Conservation (phyloP, 2,797 vertebrate genomes). For the Leuciscus waleckii region DNA sequence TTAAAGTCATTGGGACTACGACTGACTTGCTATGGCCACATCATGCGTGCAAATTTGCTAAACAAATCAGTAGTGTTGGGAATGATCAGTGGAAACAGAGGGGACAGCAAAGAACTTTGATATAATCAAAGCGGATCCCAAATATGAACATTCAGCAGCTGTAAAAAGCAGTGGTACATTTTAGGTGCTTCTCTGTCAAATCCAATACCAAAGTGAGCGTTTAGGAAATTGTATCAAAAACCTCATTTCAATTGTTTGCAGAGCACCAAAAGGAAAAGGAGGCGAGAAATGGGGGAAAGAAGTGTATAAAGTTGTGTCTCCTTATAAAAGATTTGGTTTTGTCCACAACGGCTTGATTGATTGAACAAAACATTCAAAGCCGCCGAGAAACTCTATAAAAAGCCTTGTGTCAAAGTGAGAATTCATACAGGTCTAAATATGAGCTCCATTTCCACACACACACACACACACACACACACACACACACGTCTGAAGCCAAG, state of each 20-base stretch:
- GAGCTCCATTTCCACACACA: slow-evolving; percentile 54
- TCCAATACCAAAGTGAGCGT: neutral
- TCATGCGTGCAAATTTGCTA: neutral
- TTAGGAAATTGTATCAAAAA: neutral
- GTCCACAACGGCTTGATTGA: slow-evolving; percentile 34
- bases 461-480: slow-evolving; percentile 5
- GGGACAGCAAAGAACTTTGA: neutral
- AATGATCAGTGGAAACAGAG: neutral
- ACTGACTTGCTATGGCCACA: neutral
- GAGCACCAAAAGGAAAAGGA: neutral
- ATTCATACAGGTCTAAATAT: slow-evolving; percentile 51
- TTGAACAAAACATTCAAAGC: slow-evolving; percentile 48
- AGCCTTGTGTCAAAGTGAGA: slow-evolving; percentile 56
- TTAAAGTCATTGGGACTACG: neutral
- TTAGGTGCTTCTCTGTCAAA: neutral
- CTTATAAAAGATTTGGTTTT: slow-evolving; percentile 26
- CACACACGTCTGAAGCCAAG: slow-evolving; percentile 44
- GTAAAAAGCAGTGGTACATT: neutral
- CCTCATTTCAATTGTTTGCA: neutral
- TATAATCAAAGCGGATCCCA: neutral
- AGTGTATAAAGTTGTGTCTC: slow-evolving; percentile 28
- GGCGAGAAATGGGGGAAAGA: slow-evolving; percentile 13
- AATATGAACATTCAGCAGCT: neutral
- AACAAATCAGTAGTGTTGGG: neutral
- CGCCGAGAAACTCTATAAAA: slow-evolving; percentile 38